A percentile compares a stretch with the other conserved stretches of the same genome.
Conservation (phyloP, 2,113 vertebrate genomes). For the Anguilla rostrata region DNA sequence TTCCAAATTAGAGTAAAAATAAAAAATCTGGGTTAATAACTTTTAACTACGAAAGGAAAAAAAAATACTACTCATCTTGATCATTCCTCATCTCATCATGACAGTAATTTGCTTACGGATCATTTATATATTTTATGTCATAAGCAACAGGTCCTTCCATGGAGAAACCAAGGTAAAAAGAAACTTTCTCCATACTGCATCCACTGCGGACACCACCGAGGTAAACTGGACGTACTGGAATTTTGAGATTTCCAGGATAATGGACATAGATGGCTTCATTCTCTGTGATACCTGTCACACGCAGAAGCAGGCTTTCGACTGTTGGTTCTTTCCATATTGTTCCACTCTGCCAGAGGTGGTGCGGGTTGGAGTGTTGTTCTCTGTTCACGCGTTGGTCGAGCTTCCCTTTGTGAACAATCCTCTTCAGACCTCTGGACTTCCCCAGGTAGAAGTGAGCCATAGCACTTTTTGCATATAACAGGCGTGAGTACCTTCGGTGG, state of each 20-base stretch:
- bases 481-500: conserved; percentile 36
- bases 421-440: conserved; percentile 37
- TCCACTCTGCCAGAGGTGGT: conserved; percentile 47
- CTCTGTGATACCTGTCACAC: conserved; percentile 48
- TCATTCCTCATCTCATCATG: not conserved
- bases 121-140: conserved; percentile 41
- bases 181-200: conserved; percentile 40
- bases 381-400: conserved; percentile 36
- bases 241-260: conserved; percentile 42
- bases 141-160: conserved; percentile 55
- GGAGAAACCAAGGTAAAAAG: conserved; percentile 55
- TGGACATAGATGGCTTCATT: conserved; percentile 43
- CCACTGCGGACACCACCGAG: conserved; percentile 49
- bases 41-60: too few relatives aligned
- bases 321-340: conserved; percentile 34
- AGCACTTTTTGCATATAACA: conserved; percentile 37
- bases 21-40: too few relatives aligned
- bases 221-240: conserved; percentile 44
- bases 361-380: not conserved
- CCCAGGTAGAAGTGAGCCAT: conserved; percentile 57
- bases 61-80: too few relatives aligned
- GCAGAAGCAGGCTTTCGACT: conserved; percentile 38
- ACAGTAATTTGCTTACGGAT: conserved; percentile 12
- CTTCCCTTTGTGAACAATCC: conserved; percentile 36
- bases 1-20: too few relatives aligned